phyloP scores from a whole-genome alignment of 2,113 vertebrate species.

The Danionella cerebrum region DNA sequence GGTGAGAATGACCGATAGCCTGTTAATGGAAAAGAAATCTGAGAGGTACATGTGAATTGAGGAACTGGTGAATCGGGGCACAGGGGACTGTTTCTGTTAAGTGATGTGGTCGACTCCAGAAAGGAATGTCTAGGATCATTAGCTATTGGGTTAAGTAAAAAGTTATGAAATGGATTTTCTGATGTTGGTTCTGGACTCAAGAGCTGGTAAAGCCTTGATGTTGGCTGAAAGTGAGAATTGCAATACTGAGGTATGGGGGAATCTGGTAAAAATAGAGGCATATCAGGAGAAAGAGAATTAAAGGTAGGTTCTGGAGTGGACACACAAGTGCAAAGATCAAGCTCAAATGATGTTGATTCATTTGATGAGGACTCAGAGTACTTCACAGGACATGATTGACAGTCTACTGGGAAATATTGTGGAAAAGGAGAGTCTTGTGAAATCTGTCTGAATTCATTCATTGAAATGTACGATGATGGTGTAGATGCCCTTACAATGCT shows the following conservation, averaged over 20 bases:
- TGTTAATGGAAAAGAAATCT: background rate
- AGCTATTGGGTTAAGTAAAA: background rate
- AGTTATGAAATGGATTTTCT: background rate
- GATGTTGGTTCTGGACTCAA: constrained; percentile 11
- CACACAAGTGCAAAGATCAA: background rate
- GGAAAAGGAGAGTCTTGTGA: constrained; percentile 29
- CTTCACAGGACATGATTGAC: background rate
- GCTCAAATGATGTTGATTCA: background rate
- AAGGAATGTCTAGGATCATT: constrained; percentile 11
- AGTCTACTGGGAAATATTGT: constrained; percentile 15
- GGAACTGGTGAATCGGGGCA: constrained; percentile 39
- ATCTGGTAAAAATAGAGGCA: background rate
- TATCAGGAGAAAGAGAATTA: background rate
- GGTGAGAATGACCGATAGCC: constrained; percentile 10
- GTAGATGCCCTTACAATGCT: constrained; percentile 16
- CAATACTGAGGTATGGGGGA: background rate
- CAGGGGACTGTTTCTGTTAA: constrained; percentile 33
- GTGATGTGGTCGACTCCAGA: constrained; percentile 33
- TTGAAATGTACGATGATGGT: constrained; percentile 16
- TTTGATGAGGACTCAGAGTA: background rate
- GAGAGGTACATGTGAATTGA: background rate
- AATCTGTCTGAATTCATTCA: constrained; percentile 4
- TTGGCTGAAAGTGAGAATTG: background rate
- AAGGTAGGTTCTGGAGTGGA: too few relatives aligned
- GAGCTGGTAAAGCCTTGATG: background rate